These are phyloP conservation scores for Ploceus nigricollis DNA, from an alignment of 2,113 vertebrate genomes.

Conservation along the genomic window DNA sequence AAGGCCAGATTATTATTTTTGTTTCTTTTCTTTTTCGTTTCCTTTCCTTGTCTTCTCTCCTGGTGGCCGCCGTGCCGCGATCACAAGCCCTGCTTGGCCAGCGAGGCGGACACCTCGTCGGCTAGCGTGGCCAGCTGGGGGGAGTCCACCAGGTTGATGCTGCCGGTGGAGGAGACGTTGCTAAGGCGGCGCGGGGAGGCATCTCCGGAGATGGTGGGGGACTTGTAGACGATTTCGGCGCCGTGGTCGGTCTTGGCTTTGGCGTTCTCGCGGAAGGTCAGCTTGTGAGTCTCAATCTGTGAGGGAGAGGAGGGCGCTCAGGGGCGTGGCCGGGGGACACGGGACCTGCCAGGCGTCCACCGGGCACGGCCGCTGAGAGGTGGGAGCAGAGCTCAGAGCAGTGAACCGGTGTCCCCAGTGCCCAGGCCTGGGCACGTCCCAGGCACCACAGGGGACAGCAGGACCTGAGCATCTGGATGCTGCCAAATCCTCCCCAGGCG, in stretches of 20 bases:
- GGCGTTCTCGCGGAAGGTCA: slow-evolving; percentile 93
- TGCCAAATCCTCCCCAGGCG: not conserved
- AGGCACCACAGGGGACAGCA: not conserved
- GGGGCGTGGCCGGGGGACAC: accelerated
- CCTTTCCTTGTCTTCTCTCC: slow-evolving; percentile 35
- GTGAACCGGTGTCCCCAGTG: accelerated
- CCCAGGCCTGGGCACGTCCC: accelerated
- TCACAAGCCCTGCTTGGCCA: slow-evolving; percentile 99
- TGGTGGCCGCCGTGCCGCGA: slow-evolving; percentile 41
- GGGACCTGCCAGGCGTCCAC: not conserved
- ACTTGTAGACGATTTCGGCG: slow-evolving; percentile 91
- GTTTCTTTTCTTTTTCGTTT: slow-evolving; percentile 19
- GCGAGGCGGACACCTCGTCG: slow-evolving; percentile 94
- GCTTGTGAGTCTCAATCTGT: slow-evolving; percentile 95
- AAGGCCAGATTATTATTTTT: slow-evolving; percentile 77
- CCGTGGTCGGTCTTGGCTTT: slow-evolving; percentile 98
- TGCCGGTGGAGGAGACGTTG: slow-evolving; percentile 95
- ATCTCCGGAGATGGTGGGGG: slow-evolving; percentile 83
- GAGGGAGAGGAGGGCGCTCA: not conserved
- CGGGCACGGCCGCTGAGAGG: accelerated
- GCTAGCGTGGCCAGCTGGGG: slow-evolving; percentile 95
- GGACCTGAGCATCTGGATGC: not conserved
- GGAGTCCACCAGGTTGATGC: slow-evolving; percentile 94
- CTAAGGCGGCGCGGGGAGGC: slow-evolving; percentile 92
- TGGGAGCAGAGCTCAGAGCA: not conserved